Evolutionary conservation across 1,140 invertebrate genomes (phyloP).

Genomic region (Adoxophyes honmai): DNA sequence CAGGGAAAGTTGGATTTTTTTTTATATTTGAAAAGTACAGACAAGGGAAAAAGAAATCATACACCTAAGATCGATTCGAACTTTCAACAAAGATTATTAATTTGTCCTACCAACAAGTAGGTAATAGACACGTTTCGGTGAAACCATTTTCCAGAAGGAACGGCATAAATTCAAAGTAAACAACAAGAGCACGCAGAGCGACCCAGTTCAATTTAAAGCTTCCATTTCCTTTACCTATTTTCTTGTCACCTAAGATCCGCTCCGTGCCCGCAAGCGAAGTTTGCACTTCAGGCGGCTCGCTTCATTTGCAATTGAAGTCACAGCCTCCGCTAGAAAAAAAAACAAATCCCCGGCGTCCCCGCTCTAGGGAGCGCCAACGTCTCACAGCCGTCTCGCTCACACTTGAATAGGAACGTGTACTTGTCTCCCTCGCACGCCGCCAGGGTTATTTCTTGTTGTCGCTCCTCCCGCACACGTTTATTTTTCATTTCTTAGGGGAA

Average conservation of each 20-base stretch:
- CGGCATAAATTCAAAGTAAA: conserved; percentile 14
- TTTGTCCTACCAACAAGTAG: too few species aligned
- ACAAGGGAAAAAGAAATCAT: too few species aligned
- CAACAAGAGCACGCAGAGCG: neutral
- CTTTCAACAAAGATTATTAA: too few species aligned
- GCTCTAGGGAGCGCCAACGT: conserved; percentile 25
- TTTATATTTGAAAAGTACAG: too few species aligned
- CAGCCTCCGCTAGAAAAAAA: conserved; percentile 29
- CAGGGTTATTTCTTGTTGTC: conserved; percentile 34
- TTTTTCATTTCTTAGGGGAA: conserved; percentile 70
- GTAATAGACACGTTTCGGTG: too few species aligned
- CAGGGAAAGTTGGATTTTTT: neutral
- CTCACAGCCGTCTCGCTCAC: conserved; percentile 27
- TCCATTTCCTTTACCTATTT: conserved; percentile 15
- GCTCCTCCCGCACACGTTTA: conserved; percentile 50
- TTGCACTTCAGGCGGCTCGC: conserved; percentile 23
- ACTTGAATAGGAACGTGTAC: conserved; percentile 14
- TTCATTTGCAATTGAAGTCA: conserved; percentile 47
- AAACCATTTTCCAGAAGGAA: neutral
- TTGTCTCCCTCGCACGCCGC: conserved; percentile 31
- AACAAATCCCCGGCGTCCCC: conserved; percentile 35
- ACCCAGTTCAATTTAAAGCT: conserved; percentile 13
- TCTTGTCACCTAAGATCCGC: conserved; percentile 17
- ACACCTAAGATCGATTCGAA: too few species aligned
- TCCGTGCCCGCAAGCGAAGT: conserved; percentile 22